These are phyloP conservation scores for Pseudococcus longispinus DNA, from an alignment of 2,888 invertebrate genomes.

Conservation along the genomic window DNA sequence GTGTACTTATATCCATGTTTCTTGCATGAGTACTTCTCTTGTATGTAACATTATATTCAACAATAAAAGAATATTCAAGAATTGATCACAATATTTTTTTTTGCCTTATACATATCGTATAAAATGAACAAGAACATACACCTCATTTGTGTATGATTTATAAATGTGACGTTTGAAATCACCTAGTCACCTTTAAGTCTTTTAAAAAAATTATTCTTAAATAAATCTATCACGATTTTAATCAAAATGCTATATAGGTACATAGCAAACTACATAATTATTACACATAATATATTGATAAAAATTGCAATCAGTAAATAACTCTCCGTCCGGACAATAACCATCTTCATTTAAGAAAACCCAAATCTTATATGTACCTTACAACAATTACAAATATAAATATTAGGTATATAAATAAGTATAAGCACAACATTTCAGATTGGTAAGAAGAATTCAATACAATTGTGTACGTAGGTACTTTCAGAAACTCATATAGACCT, in stretches of 20 bases:
- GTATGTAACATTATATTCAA: background rate
- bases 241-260: background rate
- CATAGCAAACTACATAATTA: too few relatives aligned
- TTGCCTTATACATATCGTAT: background rate
- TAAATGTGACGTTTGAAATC: constrained; percentile 27
- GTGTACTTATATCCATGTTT: background rate
- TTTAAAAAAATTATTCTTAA: background rate
- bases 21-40: background rate
- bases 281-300: too few relatives aligned
- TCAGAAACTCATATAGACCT: too few relatives aligned
- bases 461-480: too few relatives aligned
- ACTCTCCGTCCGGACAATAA: too few relatives aligned
- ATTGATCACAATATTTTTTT: constrained; percentile 16
- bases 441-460: too few relatives aligned
- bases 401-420: too few relatives aligned
- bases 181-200: background rate
- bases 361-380: too few relatives aligned
- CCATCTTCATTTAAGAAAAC: too few relatives aligned
- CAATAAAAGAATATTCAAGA: background rate
- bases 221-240: background rate
- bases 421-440: too few relatives aligned
- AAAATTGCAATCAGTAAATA: too few relatives aligned
- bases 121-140: constrained; percentile 6
- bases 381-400: too few relatives aligned
- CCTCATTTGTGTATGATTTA: background rate